Conservation (phyloP, 1,140 invertebrate species). For the Heliothis subflexa region DNA sequence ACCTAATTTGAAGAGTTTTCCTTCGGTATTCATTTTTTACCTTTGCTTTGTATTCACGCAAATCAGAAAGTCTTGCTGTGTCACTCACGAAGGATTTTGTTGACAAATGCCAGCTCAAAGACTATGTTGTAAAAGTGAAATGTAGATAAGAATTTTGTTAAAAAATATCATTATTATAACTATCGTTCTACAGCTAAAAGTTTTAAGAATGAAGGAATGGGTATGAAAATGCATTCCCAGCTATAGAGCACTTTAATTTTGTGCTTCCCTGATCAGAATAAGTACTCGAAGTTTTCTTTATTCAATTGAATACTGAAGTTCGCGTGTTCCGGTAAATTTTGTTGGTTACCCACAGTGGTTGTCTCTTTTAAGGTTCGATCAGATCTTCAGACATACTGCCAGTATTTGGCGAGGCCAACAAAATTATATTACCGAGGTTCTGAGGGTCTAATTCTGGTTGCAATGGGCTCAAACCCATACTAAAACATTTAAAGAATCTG, state of each 20-base stretch:
- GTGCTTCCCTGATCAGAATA: conserved; percentile 64
- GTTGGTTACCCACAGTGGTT: conserved; percentile 67
- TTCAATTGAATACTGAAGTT: conserved; percentile 78
- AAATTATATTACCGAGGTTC: no score
- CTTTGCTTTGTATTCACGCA: conserved; percentile 28
- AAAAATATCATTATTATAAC: no score
- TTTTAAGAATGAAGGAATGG: neutral
- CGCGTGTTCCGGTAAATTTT: conserved; percentile 75
- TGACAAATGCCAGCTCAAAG: conserved; percentile 1
- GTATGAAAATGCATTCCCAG: neutral
- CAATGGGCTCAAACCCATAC: no score
- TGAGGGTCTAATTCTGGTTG: no score
- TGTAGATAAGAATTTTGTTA: neutral
- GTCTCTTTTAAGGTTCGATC: conserved; percentile 61
- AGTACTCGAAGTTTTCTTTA: conserved; percentile 72
- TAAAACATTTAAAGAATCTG: no score
- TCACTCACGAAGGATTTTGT: conserved; percentile 2
- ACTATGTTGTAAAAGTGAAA: neutral
- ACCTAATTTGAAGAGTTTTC: conserved; percentile 40
- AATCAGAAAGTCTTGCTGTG: conserved; percentile 21
- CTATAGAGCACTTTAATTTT: conserved; percentile 73
- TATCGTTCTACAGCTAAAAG: no score
- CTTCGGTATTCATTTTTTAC: conserved; percentile 30
- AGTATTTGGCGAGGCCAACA: no score
- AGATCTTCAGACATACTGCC: no score